Evolutionary conservation across 2,797 vertebrate genomes (phyloP).

Genomic region (Pseudochirops corinnae): DNA sequence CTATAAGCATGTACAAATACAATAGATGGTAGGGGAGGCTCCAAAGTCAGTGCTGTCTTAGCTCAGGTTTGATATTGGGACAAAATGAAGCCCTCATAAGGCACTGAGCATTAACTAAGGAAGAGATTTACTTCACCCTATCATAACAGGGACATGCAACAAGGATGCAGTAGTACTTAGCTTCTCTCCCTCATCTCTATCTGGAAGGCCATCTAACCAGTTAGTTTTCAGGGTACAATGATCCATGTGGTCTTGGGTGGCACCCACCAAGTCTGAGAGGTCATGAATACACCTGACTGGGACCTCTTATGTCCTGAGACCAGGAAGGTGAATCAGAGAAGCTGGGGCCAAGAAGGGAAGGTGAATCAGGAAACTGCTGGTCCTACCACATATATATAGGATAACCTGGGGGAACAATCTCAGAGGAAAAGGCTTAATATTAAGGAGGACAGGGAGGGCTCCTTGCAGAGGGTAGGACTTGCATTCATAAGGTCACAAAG

Average conservation of each 20-base stretch:
- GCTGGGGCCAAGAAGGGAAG: not conserved
- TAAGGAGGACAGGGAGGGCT: not conserved
- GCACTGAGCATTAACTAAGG: too few species aligned
- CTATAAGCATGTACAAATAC: not conserved
- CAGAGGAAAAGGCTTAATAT: not conserved
- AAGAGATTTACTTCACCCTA: not conserved
- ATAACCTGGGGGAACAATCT: not conserved
- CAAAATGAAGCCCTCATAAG: not conserved
- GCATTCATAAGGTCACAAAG: not conserved
- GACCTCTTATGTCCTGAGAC: not conserved
- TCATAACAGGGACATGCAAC: too few species aligned
- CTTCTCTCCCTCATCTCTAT: not conserved
- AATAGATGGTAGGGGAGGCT: not conserved
- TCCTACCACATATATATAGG: not conserved
- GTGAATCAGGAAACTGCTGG: not conserved
- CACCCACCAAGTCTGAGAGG: not conserved
- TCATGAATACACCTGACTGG: not conserved
- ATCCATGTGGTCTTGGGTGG: not conserved
- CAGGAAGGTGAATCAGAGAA: not conserved
- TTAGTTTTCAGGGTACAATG: not conserved
- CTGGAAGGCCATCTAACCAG: not conserved
- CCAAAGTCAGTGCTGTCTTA: not conserved
- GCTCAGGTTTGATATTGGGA: not conserved
- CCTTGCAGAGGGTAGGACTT: not conserved
- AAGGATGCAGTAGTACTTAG: not conserved